Percentiles rank a stretch among this genome's conserved stretches.
Conservation (phyloP, 2,797 vertebrate species). For the Tympanoctomys barrerae region DNA sequence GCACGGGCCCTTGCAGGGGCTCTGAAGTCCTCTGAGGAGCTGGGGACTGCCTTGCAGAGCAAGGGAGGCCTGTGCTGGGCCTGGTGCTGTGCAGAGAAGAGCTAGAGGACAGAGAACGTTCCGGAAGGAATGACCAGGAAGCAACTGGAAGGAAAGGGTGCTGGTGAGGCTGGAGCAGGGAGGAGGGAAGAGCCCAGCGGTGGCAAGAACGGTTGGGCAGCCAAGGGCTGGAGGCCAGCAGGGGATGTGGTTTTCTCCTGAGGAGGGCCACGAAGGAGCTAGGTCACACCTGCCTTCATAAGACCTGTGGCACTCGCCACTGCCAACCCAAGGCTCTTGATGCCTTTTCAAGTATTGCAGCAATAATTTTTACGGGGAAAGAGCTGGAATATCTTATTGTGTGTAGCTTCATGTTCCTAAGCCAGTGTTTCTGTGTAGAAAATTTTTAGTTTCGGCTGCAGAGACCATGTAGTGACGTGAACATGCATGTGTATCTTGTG, state of each 20-base stretch:
- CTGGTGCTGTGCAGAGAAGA: neutral
- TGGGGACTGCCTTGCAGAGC: neutral
- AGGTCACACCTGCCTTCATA: neutral
- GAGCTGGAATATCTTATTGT: neutral
- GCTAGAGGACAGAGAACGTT: neutral
- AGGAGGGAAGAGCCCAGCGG: neutral
- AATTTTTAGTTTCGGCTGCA: neutral
- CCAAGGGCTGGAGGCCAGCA: neutral
- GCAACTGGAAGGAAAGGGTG: neutral
- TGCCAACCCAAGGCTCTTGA: neutral
- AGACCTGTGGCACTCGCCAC: neutral
- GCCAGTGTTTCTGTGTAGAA: neutral
- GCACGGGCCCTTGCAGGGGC: neutral
- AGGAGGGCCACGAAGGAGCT: neutral
- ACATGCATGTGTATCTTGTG: neutral
- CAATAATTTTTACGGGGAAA: constrained; percentile 21
- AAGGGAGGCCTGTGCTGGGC: neutral
- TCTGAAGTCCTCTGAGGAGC: neutral
- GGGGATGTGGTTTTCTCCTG: neutral
- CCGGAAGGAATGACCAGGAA: neutral
- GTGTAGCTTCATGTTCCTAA: constrained; percentile 2
- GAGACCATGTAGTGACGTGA: neutral
- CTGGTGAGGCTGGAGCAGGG: neutral
- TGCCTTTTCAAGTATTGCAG: neutral
- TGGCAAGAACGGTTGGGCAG: neutral